Base-by-base conservation (phyloP, 1,140 invertebrate genomes). In the Chironomus tepperi region DNA sequence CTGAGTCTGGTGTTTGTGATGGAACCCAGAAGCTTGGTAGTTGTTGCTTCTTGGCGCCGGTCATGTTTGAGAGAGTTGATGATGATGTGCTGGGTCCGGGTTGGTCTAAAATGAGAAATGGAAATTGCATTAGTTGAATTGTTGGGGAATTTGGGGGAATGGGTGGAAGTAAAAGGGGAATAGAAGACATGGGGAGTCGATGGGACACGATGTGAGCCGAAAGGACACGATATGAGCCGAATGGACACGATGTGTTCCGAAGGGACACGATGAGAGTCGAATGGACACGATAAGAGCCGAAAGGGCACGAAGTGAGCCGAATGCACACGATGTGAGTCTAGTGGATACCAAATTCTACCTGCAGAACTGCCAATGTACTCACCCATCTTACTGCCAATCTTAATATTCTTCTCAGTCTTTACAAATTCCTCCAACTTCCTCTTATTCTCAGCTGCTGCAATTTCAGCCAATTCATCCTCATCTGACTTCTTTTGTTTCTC, bases 11-110 rank as follows among this genome's bases (percentile, higher is more conserved):
- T n/a, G 96, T 93, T 79, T 97, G 89, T 2, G 93, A 92, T 9
- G 98, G 97, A 75, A 99, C 89, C 98, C 98, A 99, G 83, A 99
- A 99, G 85, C 95, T 98, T 0, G 96, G 96, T 47, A 99, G 84
- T 76, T 90, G 81, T 79, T 93, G 95, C 24, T 85, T 83, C 47
- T 81, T 80, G 0, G 87, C 88, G 77, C 85, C 84, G 6, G 83
- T 80, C 91, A 94, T 93, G 78, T 94, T 94, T 2, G 91, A 94
- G 70, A 94, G 88, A 0, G 90, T 67, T 19, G 18, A 19, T 19
- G 65, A 7, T 67, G 65, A 18, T 77, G 75, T 73, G 79, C 78
- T 73, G 78, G 76, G 5, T 73, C 67, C 6, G 79, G 78, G 64
- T 18, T 10, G 24, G 16, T 9, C 67, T 73, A 9, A 24, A 43